These are phyloP conservation scores for Sebastiscus tertius DNA, from an alignment of 2,797 vertebrate species.

Conservation along the genomic window DNA sequence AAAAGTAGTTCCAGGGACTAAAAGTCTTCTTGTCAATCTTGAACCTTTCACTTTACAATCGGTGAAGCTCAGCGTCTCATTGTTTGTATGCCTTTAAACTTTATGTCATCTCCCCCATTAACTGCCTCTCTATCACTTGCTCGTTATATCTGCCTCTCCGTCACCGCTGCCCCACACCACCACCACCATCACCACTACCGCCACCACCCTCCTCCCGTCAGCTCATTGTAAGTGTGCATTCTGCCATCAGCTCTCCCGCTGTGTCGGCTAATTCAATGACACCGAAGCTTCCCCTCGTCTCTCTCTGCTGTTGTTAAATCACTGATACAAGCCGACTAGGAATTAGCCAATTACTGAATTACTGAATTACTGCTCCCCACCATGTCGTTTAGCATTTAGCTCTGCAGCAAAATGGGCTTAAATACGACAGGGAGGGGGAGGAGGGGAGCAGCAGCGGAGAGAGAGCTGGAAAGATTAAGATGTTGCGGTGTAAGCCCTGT, in stretches of 20 bases:
- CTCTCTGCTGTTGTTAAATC: conserved; percentile 52
- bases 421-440: background rate
- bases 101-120: background rate
- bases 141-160: background rate
- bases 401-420: conserved; percentile 15
- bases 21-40: background rate
- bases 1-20: background rate
- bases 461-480: background rate
- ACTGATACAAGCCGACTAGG: conserved; percentile 55
- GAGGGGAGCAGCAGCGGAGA: background rate
- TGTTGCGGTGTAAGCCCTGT: background rate
- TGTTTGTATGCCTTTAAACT: background rate
- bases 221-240: background rate
- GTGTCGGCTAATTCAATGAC: conserved; percentile 36
- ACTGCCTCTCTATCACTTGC: background rate
- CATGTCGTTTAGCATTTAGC: conserved; percentile 43
- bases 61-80: background rate
- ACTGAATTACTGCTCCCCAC: conserved; percentile 47
- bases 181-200: too few species aligned
- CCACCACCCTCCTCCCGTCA: background rate
- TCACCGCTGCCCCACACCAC: background rate
- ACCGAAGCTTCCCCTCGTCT: conserved; percentile 34
- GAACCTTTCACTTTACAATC: background rate
- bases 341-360: conserved; percentile 62
- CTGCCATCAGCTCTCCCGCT: conserved; percentile 13